Evolutionary conservation across 1,140 invertebrate species (phyloP).

Genomic region (Phthorimaea operculella): DNA sequence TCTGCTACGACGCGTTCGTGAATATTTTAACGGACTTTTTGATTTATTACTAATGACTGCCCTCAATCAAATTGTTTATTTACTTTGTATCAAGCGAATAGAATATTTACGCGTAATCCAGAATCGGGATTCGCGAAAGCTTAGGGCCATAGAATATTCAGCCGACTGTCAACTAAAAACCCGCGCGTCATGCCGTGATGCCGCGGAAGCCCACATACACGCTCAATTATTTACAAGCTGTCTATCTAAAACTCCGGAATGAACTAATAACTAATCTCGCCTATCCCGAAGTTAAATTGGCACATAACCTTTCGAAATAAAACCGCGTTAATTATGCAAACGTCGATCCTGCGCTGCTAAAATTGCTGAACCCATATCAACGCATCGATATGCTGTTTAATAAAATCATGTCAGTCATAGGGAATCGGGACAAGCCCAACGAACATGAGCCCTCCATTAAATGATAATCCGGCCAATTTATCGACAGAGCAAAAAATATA

Average conservation of each 20-base stretch:
- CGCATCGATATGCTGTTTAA: conserved; percentile 53
- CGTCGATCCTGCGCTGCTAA: conserved; percentile 20
- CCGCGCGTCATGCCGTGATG: conserved; percentile 25
- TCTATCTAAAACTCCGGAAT: conserved; percentile 32
- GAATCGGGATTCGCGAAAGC: background rate
- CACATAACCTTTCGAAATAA: conserved; percentile 36
- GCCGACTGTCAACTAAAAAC: conserved; percentile 27
- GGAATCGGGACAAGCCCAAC: conserved; percentile 57
- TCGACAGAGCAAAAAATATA: conserved; percentile 62
- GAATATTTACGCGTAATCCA: conserved; percentile 1
- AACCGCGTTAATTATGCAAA: conserved; percentile 33
- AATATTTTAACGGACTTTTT: background rate
- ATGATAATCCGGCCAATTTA: conserved; percentile 67
- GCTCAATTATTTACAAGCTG: conserved; percentile 33
- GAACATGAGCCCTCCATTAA: conserved; percentile 67
- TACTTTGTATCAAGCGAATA: background rate
- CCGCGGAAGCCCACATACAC: conserved; percentile 23
- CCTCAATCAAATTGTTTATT: background rate
- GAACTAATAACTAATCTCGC: conserved; percentile 37
- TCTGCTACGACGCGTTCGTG: background rate
- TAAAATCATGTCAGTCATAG: conserved; percentile 64
- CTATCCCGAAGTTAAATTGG: conserved; percentile 31
- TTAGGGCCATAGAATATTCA: conserved; percentile 21
- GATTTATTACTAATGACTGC: background rate
- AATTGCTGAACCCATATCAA: conserved; percentile 30